These are phyloP conservation scores for Oryzias curvinotus DNA, from an alignment of 2,113 vertebrate genomes.

Conservation along the genomic window DNA sequence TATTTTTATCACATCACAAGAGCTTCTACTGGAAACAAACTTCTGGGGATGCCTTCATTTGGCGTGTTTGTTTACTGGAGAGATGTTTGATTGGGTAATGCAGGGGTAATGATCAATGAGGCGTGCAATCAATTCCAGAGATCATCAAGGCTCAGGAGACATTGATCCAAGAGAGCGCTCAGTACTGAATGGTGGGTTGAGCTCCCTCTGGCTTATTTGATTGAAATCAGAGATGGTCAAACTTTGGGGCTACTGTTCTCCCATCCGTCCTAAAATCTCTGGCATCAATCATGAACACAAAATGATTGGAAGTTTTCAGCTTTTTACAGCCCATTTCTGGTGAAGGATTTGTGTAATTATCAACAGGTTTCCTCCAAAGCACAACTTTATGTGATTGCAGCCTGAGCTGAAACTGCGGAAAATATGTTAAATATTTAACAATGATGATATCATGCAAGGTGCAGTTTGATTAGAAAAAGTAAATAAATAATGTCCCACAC, in stretches of 20 bases:
- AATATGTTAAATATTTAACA: neutral
- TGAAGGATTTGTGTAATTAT: neutral
- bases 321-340: constrained; percentile 6
- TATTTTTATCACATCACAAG: constrained; percentile 42
- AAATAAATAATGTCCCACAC: neutral
- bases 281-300: constrained; percentile 33
- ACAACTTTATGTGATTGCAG: neutral
- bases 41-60: constrained; percentile 46
- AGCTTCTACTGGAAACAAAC: constrained; percentile 26
- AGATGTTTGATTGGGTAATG: constrained; percentile 60
- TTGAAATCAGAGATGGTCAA: constrained; percentile 54
- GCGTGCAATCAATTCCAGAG: constrained; percentile 61
- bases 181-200: constrained; percentile 32
- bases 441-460: neutral
- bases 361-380: neutral
- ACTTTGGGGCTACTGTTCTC: constrained; percentile 21
- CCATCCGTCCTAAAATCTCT: constrained; percentile 18
- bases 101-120: constrained; percentile 56
- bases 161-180: constrained; percentile 56
- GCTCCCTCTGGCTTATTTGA: constrained; percentile 47
- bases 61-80: constrained; percentile 52
- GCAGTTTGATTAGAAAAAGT: neutral
- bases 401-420: neutral
- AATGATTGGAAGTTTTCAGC: constrained; percentile 5
- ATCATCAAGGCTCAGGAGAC: constrained; percentile 59